Base-by-base conservation (phyloP, 2,797 vertebrate species). In the Denticeps clupeoides region DNA sequence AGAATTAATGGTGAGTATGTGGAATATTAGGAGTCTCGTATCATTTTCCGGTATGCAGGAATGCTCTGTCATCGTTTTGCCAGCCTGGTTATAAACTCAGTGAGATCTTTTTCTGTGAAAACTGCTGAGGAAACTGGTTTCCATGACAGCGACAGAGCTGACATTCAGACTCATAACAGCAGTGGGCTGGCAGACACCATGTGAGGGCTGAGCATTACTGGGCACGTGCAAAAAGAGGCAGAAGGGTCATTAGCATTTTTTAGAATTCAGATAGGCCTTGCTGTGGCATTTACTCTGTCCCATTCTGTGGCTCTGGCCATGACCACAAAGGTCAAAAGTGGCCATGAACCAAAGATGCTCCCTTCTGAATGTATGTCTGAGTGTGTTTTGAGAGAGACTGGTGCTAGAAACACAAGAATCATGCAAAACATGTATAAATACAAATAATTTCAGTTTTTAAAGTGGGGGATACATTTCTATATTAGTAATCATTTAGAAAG, bases 181-280 rank as follows among this genome's bases (percentile, higher is more conserved):
- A 35, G 44, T 47, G 44, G 51, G 49, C 47, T 45, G 49, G 47
- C 44, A 24, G 32, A 40, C 40, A 47, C 57, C 51, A 57, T 57
- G 41, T 22, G 35, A 51, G 50, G 42, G 47, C 46, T 35, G 7
- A 42, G 38, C 37, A 41, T 28, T 29, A 28, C 44, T 47, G 49
- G 38, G 54, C 47, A 57, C 51, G 29, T 57, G 55, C 28, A n/a
- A n/a, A 32, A 43, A 41, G 35, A 37, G 43, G 22, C 42, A 40
- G 22, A 41, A 42, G 29, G 49, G 29, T 24, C 41, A 56, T 56
- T 56, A 56, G 48, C 43, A 51, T 51, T 43, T 47, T 51, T 51
- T 51, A 57, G 47, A 37, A 51, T 57, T 57, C 55, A 51, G 48
- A 37, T 48, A 57, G 43, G 49, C 46, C 55, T 57, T 37, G 43